These are phyloP conservation scores for Eubasilissa regina DNA, from an alignment of 1,140 invertebrate species.

Conservation along the genomic window DNA sequence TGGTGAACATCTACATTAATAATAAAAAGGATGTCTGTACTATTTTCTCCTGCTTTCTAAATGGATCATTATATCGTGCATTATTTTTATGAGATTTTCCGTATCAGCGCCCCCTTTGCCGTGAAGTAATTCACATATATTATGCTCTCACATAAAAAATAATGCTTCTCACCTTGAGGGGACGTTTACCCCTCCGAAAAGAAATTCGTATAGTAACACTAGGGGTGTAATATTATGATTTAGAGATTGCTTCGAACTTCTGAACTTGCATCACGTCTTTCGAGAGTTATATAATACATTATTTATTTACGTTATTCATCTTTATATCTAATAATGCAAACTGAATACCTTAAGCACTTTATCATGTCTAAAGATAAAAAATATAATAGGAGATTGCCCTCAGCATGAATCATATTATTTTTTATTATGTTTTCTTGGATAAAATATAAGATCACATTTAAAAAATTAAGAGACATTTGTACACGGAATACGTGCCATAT, in stretches of 20 bases:
- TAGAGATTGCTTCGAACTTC: slow-evolving; percentile 9
- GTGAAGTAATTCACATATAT: slow-evolving; percentile 58
- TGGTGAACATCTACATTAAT: too few relatives aligned
- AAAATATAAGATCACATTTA: too few relatives aligned
- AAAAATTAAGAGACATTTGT: too few relatives aligned
- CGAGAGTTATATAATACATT: background rate
- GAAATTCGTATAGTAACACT: background rate
- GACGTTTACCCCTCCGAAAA: background rate
- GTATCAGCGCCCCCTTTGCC: slow-evolving; percentile 50
- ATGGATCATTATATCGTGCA: slow-evolving; percentile 54
- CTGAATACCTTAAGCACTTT: too few relatives aligned
- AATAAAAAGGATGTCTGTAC: background rate
- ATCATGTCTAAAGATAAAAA: too few relatives aligned
- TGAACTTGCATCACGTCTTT: slow-evolving; percentile 21
- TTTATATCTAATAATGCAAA: too few relatives aligned
- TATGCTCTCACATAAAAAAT: slow-evolving; percentile 57
- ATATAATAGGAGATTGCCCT: too few relatives aligned
- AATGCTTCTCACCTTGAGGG: slow-evolving; percentile 47
- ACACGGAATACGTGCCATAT: too few relatives aligned
- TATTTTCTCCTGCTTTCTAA: background rate
- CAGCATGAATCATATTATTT: too few relatives aligned
- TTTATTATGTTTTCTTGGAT: too few relatives aligned
- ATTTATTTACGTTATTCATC: background rate
- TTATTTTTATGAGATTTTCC: slow-evolving; percentile 59
- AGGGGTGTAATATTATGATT: slow-evolving; percentile 2